Evolutionary conservation across 2,113 vertebrate species (phyloP), one percentile per base, ranked within the genome.

Genomic region (Pithys albifrons): DNA sequence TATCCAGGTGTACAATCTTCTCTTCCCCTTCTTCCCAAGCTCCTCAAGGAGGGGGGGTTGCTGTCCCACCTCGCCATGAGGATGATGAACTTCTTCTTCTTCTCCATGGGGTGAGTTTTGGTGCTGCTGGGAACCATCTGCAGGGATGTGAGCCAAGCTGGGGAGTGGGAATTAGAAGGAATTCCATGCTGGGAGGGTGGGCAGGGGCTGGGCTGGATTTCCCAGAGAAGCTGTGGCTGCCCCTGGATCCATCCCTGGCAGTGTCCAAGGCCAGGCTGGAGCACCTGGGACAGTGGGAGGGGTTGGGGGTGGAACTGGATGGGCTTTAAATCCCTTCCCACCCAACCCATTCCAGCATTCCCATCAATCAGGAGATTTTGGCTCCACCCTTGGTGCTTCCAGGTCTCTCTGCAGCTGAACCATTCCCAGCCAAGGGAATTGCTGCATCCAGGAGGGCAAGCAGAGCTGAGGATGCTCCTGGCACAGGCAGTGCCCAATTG

Each of bases 81-180:
- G 6, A 88, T 99, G 54, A 98, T 98, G 95, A 99, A 99, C 97
- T 99, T 98, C 92, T 97, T 98, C 41, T 75, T 99, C 51, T 99
- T 99, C 97, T 98, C 98, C 31, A 98, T 96, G 96, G 98, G 99
- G 99, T 99, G 91, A 98, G 98, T 77, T 1, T 77, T 1, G 1
- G 27, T 10, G 33, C 19, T 48, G 45, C 48, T 39, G 52, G 81
- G 39, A 14, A 41, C 5, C 3, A 13, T 25, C 79, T 3, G 0
- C 1, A 6, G 13, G 33, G 7, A 16, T 1, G 37, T 1, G 41
- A 64, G 28, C 43, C 46, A 35, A 12, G 41, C 2, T 2, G 66
- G 65, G 31, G 64, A 35, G 23, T 1, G 29, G 59, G 54, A 74
- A 62, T 85, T 33, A 4, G 16, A 1, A 69, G 39, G 78, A 25